These are phyloP conservation scores for Paradoxurus hermaphroditus DNA, from an alignment of 2,113 vertebrate genomes.

Conservation along the genomic window DNA sequence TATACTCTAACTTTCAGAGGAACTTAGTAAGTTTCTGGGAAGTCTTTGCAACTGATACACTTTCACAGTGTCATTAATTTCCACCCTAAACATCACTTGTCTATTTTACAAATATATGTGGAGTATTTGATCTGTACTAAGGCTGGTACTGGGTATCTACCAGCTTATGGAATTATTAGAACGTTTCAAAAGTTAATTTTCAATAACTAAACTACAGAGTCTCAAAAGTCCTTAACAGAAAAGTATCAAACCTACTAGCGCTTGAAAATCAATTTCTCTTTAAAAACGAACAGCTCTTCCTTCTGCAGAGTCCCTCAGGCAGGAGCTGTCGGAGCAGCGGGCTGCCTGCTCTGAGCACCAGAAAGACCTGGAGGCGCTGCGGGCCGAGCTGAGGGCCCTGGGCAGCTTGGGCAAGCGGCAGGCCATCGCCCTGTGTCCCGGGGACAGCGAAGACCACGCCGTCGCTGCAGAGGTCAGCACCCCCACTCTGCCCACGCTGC, in stretches of 20 bases:
- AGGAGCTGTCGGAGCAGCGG: constrained; percentile 91
- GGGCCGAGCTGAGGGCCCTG: constrained; percentile 86
- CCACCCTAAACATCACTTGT: not conserved
- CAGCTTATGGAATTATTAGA: not conserved
- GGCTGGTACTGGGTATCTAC: not conserved
- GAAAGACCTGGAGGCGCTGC: constrained; percentile 91
- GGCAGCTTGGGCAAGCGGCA: constrained; percentile 87
- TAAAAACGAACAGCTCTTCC: not conserved
- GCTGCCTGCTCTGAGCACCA: constrained; percentile 88
- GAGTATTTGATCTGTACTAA: not conserved
- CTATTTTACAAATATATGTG: not conserved
- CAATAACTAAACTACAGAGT: not conserved
- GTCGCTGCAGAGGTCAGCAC: constrained; percentile 5
- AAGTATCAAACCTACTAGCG: not conserved
- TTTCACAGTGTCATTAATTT: not conserved
- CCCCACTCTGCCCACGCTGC: not conserved
- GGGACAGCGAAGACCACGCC: not conserved
- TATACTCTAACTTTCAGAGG: not conserved
- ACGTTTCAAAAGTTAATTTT: not conserved
- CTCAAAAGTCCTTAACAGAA: not conserved
- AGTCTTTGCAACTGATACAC: not conserved
- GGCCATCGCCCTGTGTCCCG: constrained; percentile 65
- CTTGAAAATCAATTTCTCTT: not conserved
- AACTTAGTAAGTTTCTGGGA: not conserved
- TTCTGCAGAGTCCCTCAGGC: constrained; percentile 88